Evolutionary conservation across 2,113 vertebrate genomes (phyloP), one percentile per base, ranked within the genome.

Genomic region (Prinia subflava): DNA sequence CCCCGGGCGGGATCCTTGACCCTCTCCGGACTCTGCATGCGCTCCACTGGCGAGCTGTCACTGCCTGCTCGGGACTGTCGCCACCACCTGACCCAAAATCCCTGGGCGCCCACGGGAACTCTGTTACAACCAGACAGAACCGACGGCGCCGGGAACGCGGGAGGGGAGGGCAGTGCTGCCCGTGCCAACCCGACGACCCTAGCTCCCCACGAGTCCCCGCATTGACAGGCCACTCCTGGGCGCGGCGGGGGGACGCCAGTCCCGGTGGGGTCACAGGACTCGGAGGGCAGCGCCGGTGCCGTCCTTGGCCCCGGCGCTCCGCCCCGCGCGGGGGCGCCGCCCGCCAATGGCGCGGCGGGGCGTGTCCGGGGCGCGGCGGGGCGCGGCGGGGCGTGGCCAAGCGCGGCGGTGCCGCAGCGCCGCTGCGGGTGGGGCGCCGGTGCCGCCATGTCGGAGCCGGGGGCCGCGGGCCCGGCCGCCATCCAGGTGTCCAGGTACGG

Each of bases 401-500:
- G 60, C 25, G 60, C 60, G 37, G 25, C 60, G 60, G 60, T 63
- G 37, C 39, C 60, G 62, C 62, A 64, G 62, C 62, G 62, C 39
- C 20, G 39, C 39, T 63, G 39, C 62, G 59, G 83, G 79, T 42
- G 71, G 84, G 89, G 76, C 52, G 46, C 86, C 57, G 92, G 82
- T 70, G 76, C 87, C 86, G 92, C 83, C 88, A 96, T 97, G 96
- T 95, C 96, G 79, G 75, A 87, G 50, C 57, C 73, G 47, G 96
- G 80, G 86, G 77, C 92, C 39, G 62, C 68, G 56, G 64, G 80
- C 31, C 89, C 97, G 47, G 97, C 98, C 33, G 97, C 98, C 52
- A 98, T 99, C 85, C 98, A 99, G 84, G 96, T 99, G 70, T 98
- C 98, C 98, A 98, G 99, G 99, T 99, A 98, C 42, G 60, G 44